Evolutionary conservation across 2,113 vertebrate species (phyloP).

Genomic region (Sterrhoptilus dennistouni): DNA sequence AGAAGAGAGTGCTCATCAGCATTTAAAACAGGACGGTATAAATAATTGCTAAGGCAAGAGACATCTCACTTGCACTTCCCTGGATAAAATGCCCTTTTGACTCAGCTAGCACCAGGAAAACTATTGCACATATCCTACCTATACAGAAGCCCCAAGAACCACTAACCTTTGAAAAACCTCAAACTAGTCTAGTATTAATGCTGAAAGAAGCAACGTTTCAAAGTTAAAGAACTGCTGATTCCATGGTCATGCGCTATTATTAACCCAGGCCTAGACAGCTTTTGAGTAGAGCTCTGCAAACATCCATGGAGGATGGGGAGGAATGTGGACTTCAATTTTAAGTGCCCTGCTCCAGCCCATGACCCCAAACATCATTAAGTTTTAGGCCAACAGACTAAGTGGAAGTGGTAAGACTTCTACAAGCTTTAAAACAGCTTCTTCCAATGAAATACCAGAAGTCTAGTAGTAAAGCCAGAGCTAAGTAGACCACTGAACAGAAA

Average conservation of each 20-base stretch:
- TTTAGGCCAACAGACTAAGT: neutral
- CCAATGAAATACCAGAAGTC: neutral
- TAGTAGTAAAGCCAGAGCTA: neutral
- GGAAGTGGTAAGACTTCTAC: neutral
- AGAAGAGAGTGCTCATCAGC: neutral
- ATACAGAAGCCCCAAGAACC: neutral
- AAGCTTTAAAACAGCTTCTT: neutral
- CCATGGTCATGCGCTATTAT: neutral
- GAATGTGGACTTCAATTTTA: accelerated
- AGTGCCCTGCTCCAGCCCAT: neutral
- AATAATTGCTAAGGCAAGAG: neutral
- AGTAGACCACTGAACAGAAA: neutral
- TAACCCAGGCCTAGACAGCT: neutral
- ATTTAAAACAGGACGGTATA: neutral
- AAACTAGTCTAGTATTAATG: neutral
- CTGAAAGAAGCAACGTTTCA: neutral
- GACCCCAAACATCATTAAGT: neutral
- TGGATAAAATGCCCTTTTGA: neutral
- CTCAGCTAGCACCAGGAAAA: neutral
- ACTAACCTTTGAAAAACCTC: neutral
- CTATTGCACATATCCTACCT: neutral
- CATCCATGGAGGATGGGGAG: neutral
- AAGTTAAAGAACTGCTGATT: neutral
- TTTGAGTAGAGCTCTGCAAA: neutral
- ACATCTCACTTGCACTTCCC: neutral